Base-by-base conservation (phyloP, 1,140 invertebrate species). In the Rhizoglyphus robini region DNA sequence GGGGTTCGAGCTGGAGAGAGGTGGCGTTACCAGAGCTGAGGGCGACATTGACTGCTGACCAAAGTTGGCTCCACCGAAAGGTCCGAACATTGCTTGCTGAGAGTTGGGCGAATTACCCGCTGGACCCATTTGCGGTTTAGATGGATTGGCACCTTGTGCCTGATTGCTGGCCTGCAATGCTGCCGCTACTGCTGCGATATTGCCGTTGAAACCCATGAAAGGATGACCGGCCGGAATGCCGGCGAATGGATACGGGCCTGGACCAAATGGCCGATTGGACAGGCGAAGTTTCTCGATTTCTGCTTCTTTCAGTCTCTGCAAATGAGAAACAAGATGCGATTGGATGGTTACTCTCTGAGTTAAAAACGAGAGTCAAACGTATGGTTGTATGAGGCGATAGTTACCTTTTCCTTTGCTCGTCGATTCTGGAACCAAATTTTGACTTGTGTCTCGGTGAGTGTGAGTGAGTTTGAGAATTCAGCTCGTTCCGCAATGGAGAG, bases 401-500 rank as follows among this genome's bases (percentile, higher is more conserved):
- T 49, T 4, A 64, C 68, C 68, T 79, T 80, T 65, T 77, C 77
- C 72, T 82, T 82, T 68, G 82, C 82, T 57, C 81, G 73, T 5
- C 79, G 69, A 70, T 82, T 82, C 71, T 71, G 69, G 57, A 69
- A 71, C 70, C 70, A 69, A 76, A 72, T 70, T 47, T 73, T 73
- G 18, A 78, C 77, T 75, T 84, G 83, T 5, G 93, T 97, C 77
- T 98, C 94, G 4, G 94, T 96, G 0, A 98, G 81, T 69, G 90
- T 85, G 30, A 98, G 78, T 0, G 88, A 91, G 1, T 32, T 87
- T 1, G 90, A 93, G 77, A 98, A 97, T 75, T 97, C 94, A 0
- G 94, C 94, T 60, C 95, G 78, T 75, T 97, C 94, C 0, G 93
- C 90, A 69, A 97, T 94, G 71, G 89, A 90, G 61, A 98, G 79